Conservation (phyloP, 2,888 invertebrate species). For the Ormia ochracea region DNA sequence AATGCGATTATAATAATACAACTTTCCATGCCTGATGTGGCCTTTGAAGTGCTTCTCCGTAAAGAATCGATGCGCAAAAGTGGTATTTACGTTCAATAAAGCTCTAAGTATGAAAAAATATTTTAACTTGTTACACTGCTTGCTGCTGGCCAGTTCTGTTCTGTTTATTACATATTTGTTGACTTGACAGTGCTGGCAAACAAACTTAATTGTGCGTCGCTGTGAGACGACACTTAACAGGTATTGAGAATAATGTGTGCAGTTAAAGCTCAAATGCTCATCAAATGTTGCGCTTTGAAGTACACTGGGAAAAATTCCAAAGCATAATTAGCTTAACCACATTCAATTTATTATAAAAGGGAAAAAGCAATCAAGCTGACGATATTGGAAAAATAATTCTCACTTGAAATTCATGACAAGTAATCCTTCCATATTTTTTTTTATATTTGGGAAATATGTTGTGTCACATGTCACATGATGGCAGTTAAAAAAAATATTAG, state of each 20-base stretch:
- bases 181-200: background rate
- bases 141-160: background rate
- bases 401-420: too few relatives aligned
- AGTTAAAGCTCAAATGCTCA: background rate
- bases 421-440: too few relatives aligned
- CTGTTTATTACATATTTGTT: conserved; percentile 3
- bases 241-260: background rate
- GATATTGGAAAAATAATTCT: too few relatives aligned
- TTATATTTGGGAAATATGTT: too few relatives aligned
- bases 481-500: too few relatives aligned
- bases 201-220: conserved; percentile 34
- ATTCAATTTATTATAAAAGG: too few relatives aligned
- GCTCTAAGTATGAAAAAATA: conserved; percentile 19
- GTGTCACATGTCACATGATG: too few relatives aligned
- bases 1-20: too few relatives aligned
- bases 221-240: conserved; percentile 19
- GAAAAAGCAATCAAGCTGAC: too few relatives aligned
- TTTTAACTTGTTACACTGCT: background rate
- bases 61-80: conserved; percentile 35
- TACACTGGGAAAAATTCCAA: conserved; percentile 24
- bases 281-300: background rate
- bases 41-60: conserved; percentile 12
- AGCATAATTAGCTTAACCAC: too few relatives aligned
- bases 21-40: background rate
- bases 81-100: conserved; percentile 37